Evolutionary conservation across 92 coral and sea anemone species (phyloP), one percentile per base, ranked within the genome.

Genomic region (Porites divaricata): DNA sequence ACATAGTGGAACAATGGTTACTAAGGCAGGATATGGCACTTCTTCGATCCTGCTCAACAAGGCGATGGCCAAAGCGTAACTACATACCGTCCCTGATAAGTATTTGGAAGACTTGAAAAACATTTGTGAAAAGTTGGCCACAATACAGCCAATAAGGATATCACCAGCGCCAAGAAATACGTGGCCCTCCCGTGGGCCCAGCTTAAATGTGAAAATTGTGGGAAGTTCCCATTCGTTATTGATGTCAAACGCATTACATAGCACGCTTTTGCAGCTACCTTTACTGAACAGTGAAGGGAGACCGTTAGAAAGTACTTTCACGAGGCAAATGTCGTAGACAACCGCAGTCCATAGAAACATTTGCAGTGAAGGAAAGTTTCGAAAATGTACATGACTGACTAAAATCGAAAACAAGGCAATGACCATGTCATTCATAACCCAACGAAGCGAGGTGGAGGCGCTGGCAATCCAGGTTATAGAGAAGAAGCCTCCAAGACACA

Each of bases 81-180:
- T 91, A 15, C 67, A 61, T 16, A 91, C 94, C 15, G 89, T 67
- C 1, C 84, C 94, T 49, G 88, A 76, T n/a, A 91, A 81, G 78
- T 85, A 85, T 63, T 80, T 85, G 41, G 81, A 81, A 53, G 94
- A 91, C 78, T 78, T 85, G 72, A 91, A 88, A 72, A 91, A 91
- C 76, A 68, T 65, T 78, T 88, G 88, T 15, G 94, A 79, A 72
- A 91, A 91, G 50, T 91, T 91, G 51, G 91, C 90, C 11, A 91
- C 92, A 28, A 91, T 59, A 8, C 90, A 89, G 25, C 95, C 95
- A 57, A 91, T 86, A 14, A 91, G 19, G 45, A 91, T 91, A 66
- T 91, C 95, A 64, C 95, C 95, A 2, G 95, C 87, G 7, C 92
- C 95, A 9, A 91, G 95, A 73, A 74, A 91, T 7, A 88, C 95